Conservation (phyloP, 2,888 invertebrate species). For the Didymodactylos carnosus region DNA sequence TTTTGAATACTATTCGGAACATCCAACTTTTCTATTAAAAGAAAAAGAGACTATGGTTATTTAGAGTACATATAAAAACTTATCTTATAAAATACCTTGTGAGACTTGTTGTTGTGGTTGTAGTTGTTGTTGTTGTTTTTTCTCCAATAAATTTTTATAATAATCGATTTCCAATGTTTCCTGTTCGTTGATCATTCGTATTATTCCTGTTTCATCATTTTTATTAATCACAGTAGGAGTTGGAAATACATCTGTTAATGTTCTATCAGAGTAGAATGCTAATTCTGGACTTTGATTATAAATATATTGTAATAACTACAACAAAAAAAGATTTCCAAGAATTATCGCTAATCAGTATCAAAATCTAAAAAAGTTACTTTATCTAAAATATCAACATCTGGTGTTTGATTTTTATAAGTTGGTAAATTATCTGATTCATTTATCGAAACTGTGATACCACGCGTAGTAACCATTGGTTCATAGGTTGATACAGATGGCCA, state of each 20-base stretch:
- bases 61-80: no score
- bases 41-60: no score
- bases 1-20: no score
- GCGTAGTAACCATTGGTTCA: neutral
- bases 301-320: neutral
- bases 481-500: neutral
- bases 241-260: neutral
- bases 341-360: neutral
- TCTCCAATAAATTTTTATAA: neutral
- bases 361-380: conserved; percentile 47
- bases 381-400: conserved; percentile 72
- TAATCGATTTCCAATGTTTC: neutral
- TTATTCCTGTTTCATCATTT: neutral
- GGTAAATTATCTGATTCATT: conserved; percentile 51
- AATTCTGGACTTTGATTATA: neutral
- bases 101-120: no score
- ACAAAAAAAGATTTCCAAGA: neutral
- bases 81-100: no score
- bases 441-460: neutral
- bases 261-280: neutral
- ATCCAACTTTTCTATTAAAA: no score
- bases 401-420: conserved; percentile 55
- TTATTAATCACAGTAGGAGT: neutral
- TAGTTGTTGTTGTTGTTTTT: no score
- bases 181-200: neutral